These are phyloP conservation scores for Agrochola lychnidis DNA, from an alignment of 2,888 invertebrate species.

Conservation along the genomic window DNA sequence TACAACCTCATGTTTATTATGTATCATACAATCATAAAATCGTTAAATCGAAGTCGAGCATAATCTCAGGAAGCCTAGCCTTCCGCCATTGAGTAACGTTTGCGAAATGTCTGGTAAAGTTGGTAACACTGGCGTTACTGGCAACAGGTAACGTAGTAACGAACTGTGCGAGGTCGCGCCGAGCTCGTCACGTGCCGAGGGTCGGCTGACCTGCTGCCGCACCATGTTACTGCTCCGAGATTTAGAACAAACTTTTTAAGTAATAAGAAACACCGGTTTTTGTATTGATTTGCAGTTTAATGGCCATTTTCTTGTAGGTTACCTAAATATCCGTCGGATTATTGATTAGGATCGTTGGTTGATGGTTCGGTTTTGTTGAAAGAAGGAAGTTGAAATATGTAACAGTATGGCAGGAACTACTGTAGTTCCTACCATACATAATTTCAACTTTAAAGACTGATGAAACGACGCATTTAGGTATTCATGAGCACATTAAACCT, in stretches of 20 bases:
- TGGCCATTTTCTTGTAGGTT: not conserved
- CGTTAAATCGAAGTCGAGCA: slow-evolving; percentile 21
- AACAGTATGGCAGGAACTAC: too few relatives aligned
- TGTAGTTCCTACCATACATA: too few relatives aligned
- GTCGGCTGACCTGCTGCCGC: not conserved
- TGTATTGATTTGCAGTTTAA: not conserved
- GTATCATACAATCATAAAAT: slow-evolving; percentile 29
- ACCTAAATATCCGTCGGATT: not conserved
- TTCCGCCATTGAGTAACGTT: slow-evolving; percentile 37
- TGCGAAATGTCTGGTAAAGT: slow-evolving; percentile 3
- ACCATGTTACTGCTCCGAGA: not conserved
- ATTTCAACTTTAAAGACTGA: not conserved
- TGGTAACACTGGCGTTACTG: slow-evolving; percentile 18
- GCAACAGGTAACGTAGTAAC: slow-evolving; percentile 3
- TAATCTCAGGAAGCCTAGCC: slow-evolving; percentile 36
- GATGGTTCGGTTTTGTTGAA: too few relatives aligned
- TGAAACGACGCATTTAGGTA: not conserved
- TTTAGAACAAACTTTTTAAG: not conserved
- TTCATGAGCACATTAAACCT: not conserved
- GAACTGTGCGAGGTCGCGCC: slow-evolving; percentile 1
- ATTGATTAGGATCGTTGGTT: not conserved
- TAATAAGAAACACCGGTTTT: not conserved
- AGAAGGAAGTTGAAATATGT: too few relatives aligned
- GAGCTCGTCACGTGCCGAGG: not conserved
- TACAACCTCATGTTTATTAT: not conserved